These are phyloP conservation scores for Phoxinus dragarum DNA, from an alignment of 2,797 vertebrate genomes.

Conservation along the genomic window DNA sequence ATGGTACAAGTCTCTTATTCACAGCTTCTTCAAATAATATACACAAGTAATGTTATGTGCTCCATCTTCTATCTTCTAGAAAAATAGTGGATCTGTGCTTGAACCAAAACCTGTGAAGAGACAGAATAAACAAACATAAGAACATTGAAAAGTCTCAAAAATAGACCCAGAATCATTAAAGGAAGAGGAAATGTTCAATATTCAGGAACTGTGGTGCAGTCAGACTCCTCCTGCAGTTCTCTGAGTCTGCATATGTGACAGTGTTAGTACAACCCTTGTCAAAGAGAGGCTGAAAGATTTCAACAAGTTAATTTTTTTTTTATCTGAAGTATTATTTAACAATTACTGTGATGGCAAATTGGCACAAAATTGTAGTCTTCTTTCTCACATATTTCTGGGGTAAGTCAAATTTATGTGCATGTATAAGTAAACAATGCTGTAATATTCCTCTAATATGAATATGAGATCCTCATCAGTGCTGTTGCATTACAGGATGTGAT, in stretches of 20 bases:
- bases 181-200: not conserved
- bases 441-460: not conserved
- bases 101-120: not conserved
- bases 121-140: not conserved
- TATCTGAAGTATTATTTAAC: not conserved
- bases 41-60: no score
- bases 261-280: not conserved
- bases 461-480: not conserved
- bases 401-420: slow-evolving; percentile 1
- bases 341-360: not conserved
- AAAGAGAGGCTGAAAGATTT: not conserved
- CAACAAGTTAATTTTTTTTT: not conserved
- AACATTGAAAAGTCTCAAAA: not conserved
- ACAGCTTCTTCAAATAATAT: no score
- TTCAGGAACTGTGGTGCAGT: not conserved
- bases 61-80: not conserved
- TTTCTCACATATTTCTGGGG: not conserved
- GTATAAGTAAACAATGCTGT: not conserved
- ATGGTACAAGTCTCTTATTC: no score
- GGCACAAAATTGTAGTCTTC: not conserved
- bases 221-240: not conserved
- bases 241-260: not conserved
- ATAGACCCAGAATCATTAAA: not conserved
- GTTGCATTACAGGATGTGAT: slow-evolving; percentile 14
- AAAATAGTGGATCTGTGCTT: no score